Evolutionary conservation across 35 echinoderm and acorn worm species (phyloP), one percentile per base, ranked within the genome.

Genomic region (Strongylocentrotus purpuratus): DNA sequence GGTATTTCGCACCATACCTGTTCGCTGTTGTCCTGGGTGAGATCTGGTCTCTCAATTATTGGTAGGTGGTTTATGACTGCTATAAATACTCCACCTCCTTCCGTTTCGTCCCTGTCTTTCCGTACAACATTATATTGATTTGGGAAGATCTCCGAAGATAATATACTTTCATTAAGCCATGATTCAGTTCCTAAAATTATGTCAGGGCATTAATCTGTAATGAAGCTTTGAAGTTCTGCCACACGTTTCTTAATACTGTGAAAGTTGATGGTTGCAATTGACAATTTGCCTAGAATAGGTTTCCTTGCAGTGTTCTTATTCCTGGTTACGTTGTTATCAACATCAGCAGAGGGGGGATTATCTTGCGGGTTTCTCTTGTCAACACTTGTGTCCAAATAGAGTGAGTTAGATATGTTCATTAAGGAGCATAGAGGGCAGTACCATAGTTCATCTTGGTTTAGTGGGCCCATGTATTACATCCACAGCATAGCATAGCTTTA

Each of bases 401-500:
- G 85, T 32, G 85, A 48, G 32, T 45, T 31, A 91, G 88, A 91
- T 91, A 91, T 33, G 18, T 91, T 22, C 88, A 91, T 45, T 91
- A 47, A 4, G 33, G 32, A 22, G 48, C 22, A 45, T 47, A 45
- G 9, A 48, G 91, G 91, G 31, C 91, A 93, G 47, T 93, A 93
- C 91, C 91, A 48, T n/a, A 58, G 91, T 93, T 93, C 91, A 2
- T 93, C 91, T 93, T 46, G 91, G 13, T 93, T 28, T 18, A 41
- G 48, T 93, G 91, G 6, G 91, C 91, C n/a, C n/a, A n/a, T n/a
- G n/a, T n/a, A n/a, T n/a, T n/a, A 50, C 46, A 93, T 48, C 91
- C 91, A 58, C 48, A 47, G 47, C 91, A 93, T 48, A 47, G 91
- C 91, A 93, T 93, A 31, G 33, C 91, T 31, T 93, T 93, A 78